These are phyloP conservation scores for Pachyramphus minor DNA, from an alignment of 2,113 vertebrate species.

Conservation along the genomic window DNA sequence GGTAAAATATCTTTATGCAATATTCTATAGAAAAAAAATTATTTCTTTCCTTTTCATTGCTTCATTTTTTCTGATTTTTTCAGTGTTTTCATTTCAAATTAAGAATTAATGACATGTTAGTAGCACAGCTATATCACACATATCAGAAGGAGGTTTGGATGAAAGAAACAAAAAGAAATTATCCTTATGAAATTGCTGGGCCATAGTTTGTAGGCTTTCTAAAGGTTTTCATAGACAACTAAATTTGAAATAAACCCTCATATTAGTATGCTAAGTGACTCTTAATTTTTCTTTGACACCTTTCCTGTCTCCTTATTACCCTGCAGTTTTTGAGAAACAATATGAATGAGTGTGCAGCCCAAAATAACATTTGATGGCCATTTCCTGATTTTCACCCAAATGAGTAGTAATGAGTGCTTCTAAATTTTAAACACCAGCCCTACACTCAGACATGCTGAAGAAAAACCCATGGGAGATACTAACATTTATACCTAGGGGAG, in stretches of 20 bases:
- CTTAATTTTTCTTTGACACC: background rate
- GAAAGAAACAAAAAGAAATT: accelerated
- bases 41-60: background rate
- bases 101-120: background rate
- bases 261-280: background rate
- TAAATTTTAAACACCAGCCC: background rate
- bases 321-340: background rate
- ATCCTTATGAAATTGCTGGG: background rate
- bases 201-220: background rate
- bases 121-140: background rate
- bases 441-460: background rate
- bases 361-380: background rate
- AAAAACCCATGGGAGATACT: background rate
- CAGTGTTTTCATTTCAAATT: background rate
- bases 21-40: background rate
- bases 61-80: background rate
- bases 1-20: background rate
- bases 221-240: background rate
- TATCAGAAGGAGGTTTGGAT: background rate
- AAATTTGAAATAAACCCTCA: background rate
- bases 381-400: background rate
- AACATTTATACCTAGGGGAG: background rate
- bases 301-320: background rate
- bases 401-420: background rate
- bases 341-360: background rate